Evolutionary conservation across 2,888 invertebrate species (phyloP), one percentile per base, ranked within the genome.

Genomic region (Phoronis australis): DNA sequence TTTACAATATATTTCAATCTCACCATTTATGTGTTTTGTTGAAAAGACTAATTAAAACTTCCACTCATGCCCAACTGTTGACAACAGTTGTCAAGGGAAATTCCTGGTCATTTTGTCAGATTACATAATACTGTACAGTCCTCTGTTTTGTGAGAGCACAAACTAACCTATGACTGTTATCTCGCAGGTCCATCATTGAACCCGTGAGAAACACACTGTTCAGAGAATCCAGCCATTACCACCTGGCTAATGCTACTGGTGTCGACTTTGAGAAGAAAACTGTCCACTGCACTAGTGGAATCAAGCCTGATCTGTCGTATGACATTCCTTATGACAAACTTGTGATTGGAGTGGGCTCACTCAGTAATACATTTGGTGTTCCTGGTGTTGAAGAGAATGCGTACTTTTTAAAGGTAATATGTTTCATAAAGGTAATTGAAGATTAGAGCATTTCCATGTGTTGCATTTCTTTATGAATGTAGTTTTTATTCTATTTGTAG

Each of bases 371-470:
- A 5, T 79, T 76, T 60, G 67, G 68, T 40, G 70, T 77, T 3
- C 76, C 76, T 6, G 78, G 78, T 4, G 78, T 78, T 4, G 51
- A 58, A n/a, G 69, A 76, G 52, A 58, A 77, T 63, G 76, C 77
- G 1, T 71, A 66, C 59, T 78, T 78, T 52, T 56, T 79, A n/a
- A 78, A 78, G 67, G 78, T 77, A 55, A 42, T 38, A 22, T 38
- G 24, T 38, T 4, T 3, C 21, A 35, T 37, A 15, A 37, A 37
- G n/a, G 35, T 35, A 12, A 35, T n/a, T n/a, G n/a, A 15, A 35
- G n/a, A n/a, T n/a, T n/a, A n/a, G n/a, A n/a, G n/a, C n/a, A n/a
- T n/a, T n/a, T n/a, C n/a, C n/a, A n/a, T n/a, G n/a, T n/a, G n/a
- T n/a, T n/a, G n/a, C n/a, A n/a, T n/a, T n/a, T n/a, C n/a, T n/a